These are phyloP conservation scores for Temnopleurus reevesii DNA, from an alignment of 53 echinoderm and acorn worm genomes.

Conservation along the genomic window DNA sequence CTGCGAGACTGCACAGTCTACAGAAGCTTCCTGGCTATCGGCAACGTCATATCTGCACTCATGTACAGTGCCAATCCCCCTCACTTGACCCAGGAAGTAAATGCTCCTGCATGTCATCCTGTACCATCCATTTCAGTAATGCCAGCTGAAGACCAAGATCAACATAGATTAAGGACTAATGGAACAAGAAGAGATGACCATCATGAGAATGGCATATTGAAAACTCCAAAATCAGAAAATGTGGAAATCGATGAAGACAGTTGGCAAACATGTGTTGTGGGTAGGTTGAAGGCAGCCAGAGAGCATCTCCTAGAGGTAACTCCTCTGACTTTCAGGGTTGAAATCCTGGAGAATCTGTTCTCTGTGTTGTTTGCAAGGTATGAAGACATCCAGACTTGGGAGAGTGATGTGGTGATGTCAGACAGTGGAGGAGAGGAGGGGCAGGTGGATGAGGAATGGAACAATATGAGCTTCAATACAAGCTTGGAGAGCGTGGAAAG, in stretches of 20 bases:
- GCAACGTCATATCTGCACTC: slow-evolving; percentile 67
- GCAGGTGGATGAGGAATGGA: slow-evolving; percentile 77
- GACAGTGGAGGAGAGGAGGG: slow-evolving; percentile 94
- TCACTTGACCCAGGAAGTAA: background rate
- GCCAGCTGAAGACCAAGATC: background rate
- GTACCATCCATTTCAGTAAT: background rate
- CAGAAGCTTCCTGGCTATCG: slow-evolving; percentile 72
- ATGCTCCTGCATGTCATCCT: no score
- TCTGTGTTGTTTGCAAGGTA: slow-evolving; percentile 83
- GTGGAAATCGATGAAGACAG: background rate
- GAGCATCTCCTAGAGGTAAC: slow-evolving; percentile 67
- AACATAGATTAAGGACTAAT: background rate
- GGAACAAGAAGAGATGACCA: background rate
- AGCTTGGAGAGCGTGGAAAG: slow-evolving; percentile 76
- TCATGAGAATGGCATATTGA: background rate
- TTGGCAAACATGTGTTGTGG: slow-evolving; percentile 60
- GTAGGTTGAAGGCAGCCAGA: slow-evolving; percentile 58
- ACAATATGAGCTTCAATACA: slow-evolving; percentile 71
- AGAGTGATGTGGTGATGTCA: slow-evolving; percentile 40
- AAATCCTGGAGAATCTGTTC: slow-evolving; percentile 88
- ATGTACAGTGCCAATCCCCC: slow-evolving; percentile 44
- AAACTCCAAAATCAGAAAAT: background rate
- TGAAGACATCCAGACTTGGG: slow-evolving; percentile 56
- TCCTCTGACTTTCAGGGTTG: slow-evolving; percentile 88
- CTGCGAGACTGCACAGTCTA: slow-evolving; percentile 83